Percentiles rank a stretch among this genome's conserved stretches.
phyloP scores from a whole-genome alignment of 2,797 vertebrate genomes.

The Chelon labrosus region DNA sequence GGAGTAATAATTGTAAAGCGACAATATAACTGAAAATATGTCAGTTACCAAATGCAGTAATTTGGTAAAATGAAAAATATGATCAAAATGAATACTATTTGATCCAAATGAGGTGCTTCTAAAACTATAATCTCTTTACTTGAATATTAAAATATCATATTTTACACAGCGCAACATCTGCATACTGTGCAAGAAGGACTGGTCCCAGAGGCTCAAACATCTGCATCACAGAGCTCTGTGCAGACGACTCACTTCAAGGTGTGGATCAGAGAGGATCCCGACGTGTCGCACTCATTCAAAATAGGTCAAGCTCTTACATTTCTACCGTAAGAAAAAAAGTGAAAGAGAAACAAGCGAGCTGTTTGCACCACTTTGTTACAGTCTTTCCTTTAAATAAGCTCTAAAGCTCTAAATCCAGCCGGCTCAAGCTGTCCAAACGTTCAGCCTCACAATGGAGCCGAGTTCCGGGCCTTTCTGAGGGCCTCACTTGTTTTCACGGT shows the following conservation, averaged over 20 bases:
- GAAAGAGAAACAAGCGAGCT: conserved; percentile 56
- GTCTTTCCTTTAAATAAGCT: conserved; percentile 79
- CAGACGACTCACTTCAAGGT: conserved; percentile 22
- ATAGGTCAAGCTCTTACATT: conserved; percentile 46
- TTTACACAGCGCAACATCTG: conserved; percentile 18
- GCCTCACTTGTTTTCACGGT: conserved; percentile 80
- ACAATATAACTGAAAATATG: no score
- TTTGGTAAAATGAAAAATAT: no score
- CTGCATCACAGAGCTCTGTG: conserved; percentile 42
- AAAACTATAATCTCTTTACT: neutral
- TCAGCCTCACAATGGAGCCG: conserved; percentile 72
- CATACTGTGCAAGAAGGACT: conserved; percentile 14
- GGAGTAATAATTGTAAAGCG: no score
- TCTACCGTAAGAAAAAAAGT: conserved; percentile 17
- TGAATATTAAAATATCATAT: conserved; percentile 14
- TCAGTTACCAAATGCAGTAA: no score
- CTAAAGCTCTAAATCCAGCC: conserved; percentile 81
- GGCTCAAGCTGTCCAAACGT: conserved; percentile 77
- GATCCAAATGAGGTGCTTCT: neutral
- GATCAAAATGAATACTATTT: neutral
- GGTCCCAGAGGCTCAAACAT: conserved; percentile 30
- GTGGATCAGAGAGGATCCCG: conserved; percentile 31
- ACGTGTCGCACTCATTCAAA: conserved; percentile 31
- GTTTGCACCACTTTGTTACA: conserved; percentile 72
- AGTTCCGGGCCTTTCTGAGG: conserved; percentile 81